Evolutionary conservation across 2,797 vertebrate genomes (phyloP).

Genomic region (Ceryle rudis): DNA sequence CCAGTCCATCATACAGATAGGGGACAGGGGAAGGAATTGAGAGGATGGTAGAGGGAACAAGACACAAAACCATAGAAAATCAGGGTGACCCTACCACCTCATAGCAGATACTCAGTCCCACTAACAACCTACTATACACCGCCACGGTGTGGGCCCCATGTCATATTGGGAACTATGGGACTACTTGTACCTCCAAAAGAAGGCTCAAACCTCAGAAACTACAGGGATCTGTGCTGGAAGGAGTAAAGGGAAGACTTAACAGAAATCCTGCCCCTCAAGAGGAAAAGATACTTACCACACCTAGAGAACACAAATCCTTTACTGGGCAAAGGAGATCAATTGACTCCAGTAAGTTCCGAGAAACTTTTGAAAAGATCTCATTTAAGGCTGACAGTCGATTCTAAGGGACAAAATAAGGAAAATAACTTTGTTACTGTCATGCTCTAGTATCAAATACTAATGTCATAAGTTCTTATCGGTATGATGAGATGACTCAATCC

Average conservation of each 20-base stretch:
- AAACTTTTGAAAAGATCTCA: conserved; percentile 68
- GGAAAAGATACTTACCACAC: conserved; percentile 18
- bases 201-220: not conserved
- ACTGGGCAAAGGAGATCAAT: conserved; percentile 64
- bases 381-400: conserved; percentile 48
- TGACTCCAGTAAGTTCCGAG: conserved; percentile 62
- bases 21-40: not conserved
- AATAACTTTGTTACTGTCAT: not conserved
- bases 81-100: not conserved
- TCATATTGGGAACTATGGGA: not conserved
- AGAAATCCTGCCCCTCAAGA: not conserved
- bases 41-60: not conserved
- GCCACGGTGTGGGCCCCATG: fast-evolving
- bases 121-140: not conserved
- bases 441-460: not conserved
- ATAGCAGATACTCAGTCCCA: not conserved
- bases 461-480: not conserved
- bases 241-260: not conserved
- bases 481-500: not conserved
- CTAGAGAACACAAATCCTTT: conserved; percentile 44
- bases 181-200: not conserved
- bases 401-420: conserved; percentile 25
- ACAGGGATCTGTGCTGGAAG: fast-evolving
- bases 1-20: not conserved
- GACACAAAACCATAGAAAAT: not conserved